phyloP scores from a whole-genome alignment of 1,140 invertebrate species.

The Aradophagus sp. region DNA sequence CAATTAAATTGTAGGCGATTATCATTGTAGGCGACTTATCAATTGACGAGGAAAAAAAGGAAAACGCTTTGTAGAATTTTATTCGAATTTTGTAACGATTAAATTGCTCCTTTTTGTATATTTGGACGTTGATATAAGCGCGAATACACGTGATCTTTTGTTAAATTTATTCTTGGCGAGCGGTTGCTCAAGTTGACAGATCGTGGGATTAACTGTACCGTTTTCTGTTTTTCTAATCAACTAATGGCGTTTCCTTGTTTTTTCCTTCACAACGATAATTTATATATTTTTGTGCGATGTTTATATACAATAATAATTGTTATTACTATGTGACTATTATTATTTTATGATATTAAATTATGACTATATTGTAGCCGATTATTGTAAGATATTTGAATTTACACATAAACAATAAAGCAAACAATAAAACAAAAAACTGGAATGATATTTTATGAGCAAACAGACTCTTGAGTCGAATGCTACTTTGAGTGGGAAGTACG shows the following conservation, averaged over 20 bases:
- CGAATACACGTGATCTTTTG: too few relatives aligned
- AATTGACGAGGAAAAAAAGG: constrained; percentile 48
- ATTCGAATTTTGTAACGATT: neutral
- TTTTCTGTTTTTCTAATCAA: constrained; percentile 16
- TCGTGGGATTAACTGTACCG: constrained; percentile 46
- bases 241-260: constrained; percentile 35
- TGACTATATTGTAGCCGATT: constrained; percentile 50
- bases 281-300: constrained; percentile 54
- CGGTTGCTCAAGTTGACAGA: constrained; percentile 21
- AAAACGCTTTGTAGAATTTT: constrained; percentile 10
- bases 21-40: constrained; percentile 27
- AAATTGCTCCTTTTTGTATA: too few relatives aligned
- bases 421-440: constrained; percentile 18
- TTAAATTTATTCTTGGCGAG: constrained; percentile 15
- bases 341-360: constrained; percentile 54
- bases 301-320: constrained; percentile 48
- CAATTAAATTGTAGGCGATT: too few relatives aligned
- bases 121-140: too few relatives aligned
- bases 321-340: constrained; percentile 48
- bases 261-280: constrained; percentile 40
- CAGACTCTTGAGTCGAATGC: too few relatives aligned
- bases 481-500: too few relatives aligned
- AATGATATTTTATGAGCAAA: constrained; percentile 25
- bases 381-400: constrained; percentile 49
- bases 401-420: constrained; percentile 43